Conservation (phyloP, 2,113 vertebrate species). For the Antechinus stuartii region DNA sequence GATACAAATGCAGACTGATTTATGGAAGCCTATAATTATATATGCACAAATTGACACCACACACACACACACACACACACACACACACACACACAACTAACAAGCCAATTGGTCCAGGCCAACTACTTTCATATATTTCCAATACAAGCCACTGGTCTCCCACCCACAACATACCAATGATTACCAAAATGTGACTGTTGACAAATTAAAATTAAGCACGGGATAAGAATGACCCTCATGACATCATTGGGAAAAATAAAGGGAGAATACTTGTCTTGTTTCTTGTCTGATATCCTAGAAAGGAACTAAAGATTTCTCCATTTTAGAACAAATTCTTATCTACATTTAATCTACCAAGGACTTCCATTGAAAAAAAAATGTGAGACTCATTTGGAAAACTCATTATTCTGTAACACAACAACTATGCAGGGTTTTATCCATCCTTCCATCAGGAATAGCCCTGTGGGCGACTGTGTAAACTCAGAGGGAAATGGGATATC, state of each 20-base stretch:
- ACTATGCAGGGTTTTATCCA: slow-evolving; percentile 42
- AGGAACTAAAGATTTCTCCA: neutral
- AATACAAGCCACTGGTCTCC: neutral
- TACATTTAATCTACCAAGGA: neutral
- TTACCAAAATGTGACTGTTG: neutral
- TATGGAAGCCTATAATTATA: neutral
- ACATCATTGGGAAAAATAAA: neutral
- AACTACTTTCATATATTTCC: neutral
- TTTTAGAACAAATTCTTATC: neutral
- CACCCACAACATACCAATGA: neutral
- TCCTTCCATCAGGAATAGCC: slow-evolving; percentile 62
- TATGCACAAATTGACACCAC: no score
- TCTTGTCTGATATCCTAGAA: neutral
- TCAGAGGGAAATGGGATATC: slow-evolving; percentile 73
- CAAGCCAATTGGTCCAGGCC: neutral
- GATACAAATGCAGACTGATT: neutral
- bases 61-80: neutral
- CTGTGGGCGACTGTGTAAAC: slow-evolving; percentile 70
- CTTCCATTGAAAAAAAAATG: neutral
- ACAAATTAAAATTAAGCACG: neutral
- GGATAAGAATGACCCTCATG: neutral
- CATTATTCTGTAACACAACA: slow-evolving; percentile 5
- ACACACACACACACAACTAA: neutral
- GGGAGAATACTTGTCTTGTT: neutral
- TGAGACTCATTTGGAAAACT: slow-evolving; percentile 60